These are phyloP conservation scores for Sula dactylatra DNA, from an alignment of 2,113 vertebrate genomes.

Conservation along the genomic window DNA sequence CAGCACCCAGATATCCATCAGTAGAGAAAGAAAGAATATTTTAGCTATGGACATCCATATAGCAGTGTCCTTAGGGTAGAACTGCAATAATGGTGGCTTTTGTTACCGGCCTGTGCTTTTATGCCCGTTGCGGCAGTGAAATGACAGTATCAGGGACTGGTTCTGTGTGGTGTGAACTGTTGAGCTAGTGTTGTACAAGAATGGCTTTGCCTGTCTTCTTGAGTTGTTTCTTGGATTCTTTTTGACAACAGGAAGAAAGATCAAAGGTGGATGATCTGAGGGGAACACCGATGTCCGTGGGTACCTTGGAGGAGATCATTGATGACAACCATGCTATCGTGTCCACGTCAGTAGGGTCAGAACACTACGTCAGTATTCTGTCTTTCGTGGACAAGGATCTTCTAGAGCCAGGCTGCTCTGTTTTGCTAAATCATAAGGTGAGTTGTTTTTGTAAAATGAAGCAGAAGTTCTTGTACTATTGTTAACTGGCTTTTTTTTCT, in stretches of 20 bases:
- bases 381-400: constrained; percentile 98
- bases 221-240: not conserved
- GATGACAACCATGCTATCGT: constrained; percentile 98
- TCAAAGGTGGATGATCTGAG: constrained; percentile 97
- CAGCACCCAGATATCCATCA: not conserved
- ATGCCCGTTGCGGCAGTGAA: not conserved
- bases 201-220: not conserved
- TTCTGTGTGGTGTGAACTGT: not conserved
- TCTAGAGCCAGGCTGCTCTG: constrained; percentile 95
- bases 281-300: constrained; percentile 96
- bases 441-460: not conserved
- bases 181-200: not conserved
- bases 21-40: not conserved
- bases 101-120: not conserved
- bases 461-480: not conserved
- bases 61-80: rapidly evolving
- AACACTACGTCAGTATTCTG: constrained; percentile 97
- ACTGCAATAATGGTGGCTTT: not conserved
- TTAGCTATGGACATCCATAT: not conserved
- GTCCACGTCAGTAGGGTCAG: constrained; percentile 95
- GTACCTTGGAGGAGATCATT: constrained; percentile 97
- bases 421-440: constrained; percentile 97
- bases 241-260: constrained; percentile 85
- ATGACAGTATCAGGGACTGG: not conserved
- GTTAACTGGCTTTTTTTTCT: not conserved